A percentile compares a stretch with the other conserved stretches of the same genome.
Evolutionary conservation across 2,797 vertebrate genomes (phyloP).

Genomic region (Pyrocephalus nanus): DNA sequence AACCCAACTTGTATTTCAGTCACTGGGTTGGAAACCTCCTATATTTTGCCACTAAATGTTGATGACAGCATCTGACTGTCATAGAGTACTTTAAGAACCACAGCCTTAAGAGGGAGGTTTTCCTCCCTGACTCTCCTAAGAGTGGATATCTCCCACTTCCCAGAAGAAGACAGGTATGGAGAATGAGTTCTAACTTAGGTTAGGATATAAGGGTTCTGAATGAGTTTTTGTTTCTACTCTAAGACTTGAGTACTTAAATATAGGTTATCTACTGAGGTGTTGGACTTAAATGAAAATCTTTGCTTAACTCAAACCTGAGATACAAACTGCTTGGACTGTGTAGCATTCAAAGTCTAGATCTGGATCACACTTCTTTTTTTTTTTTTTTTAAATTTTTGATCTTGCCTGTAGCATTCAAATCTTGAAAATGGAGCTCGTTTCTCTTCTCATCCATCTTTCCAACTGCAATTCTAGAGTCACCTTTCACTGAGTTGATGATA

Average conservation of each 20-base stretch:
- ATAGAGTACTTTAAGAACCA: not conserved
- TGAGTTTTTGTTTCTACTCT: not conserved
- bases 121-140: fast-evolving
- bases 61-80: not conserved
- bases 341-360: not conserved
- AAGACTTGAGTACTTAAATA: not conserved
- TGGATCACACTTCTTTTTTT: not conserved
- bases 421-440: not conserved
- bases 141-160: not conserved
- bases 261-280: not conserved
- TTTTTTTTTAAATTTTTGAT: not conserved
- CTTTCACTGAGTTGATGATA: not conserved
- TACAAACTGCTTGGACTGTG: not conserved
- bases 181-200: not conserved
- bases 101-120: not conserved
- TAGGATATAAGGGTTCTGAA: not conserved
- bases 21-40: not conserved
- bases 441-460: not conserved
- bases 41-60: not conserved
- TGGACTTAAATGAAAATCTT: not conserved
- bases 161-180: not conserved
- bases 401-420: not conserved
- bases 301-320: not conserved
- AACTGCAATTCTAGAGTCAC: not conserved
- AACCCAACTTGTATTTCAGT: not conserved